phyloP scores from a whole-genome alignment of 2,888 invertebrate species.

The Trachelus stipa region DNA sequence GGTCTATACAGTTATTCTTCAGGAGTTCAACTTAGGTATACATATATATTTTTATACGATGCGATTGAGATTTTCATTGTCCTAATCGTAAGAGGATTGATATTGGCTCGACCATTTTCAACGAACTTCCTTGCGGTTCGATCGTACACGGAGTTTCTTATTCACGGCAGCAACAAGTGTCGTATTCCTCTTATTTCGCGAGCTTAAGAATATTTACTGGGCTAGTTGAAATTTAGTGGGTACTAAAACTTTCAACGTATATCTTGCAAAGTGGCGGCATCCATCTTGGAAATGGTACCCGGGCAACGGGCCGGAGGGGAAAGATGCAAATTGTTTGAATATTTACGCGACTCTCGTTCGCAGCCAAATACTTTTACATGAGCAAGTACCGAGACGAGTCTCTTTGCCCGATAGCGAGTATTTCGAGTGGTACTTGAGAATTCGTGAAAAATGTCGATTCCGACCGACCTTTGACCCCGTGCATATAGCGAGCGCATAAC shows the following conservation, averaged over 20 bases:
- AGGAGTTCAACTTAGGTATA: neutral
- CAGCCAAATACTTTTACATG: constrained; percentile 1
- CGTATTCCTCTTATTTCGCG: constrained; percentile 45
- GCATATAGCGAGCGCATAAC: neutral
- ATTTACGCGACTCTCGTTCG: constrained; percentile 45
- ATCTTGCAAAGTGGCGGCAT: constrained; percentile 59
- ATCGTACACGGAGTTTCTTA: neutral
- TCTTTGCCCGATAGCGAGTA: neutral
- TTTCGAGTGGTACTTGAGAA: neutral
- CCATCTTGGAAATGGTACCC: constrained; percentile 57
- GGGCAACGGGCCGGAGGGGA: constrained; percentile 32
- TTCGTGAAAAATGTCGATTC: neutral
- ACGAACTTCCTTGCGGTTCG: neutral
- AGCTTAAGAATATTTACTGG: constrained; percentile 21
- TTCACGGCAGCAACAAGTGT: constrained; percentile 53
- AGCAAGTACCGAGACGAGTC: neutral
- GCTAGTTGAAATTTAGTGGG: constrained; percentile 60
- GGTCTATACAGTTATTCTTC: neutral
- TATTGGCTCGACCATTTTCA: neutral
- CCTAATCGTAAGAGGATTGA: neutral
- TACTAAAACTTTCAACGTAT: constrained; percentile 61
- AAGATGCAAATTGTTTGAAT: constrained; percentile 59
- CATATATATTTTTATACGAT: neutral
- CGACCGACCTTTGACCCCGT: neutral
- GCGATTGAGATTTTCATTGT: neutral